Base-by-base conservation (phyloP, 2,113 vertebrate genomes). In the Gadus chalcogrammus region DNA sequence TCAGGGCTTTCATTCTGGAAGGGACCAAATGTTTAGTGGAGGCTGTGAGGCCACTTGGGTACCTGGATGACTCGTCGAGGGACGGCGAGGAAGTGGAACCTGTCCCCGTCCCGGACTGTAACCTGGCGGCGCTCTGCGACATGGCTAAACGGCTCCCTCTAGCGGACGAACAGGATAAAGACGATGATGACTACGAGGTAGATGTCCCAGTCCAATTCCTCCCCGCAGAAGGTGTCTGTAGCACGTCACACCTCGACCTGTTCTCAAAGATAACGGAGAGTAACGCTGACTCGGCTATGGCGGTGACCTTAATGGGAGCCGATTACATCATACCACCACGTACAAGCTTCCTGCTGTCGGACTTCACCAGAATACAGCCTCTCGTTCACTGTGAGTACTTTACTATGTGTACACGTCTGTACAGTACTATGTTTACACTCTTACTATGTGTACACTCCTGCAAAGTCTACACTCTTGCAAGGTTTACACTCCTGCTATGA, bases 341-440 rank as follows among this genome's bases (percentile, higher is more conserved):
- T 65, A 86, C 94, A 67, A 88, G 90, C 67, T 99, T 99, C 83
- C 93, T 99, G 81, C 91, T 99, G 15, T 99, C 97, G 38, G 97
- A 99, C 82, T 85, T 98, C 86, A 94, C 93, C 27, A 86, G 86
- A 79, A 89, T 96, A 65, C 89, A 95, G 27, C 95, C 95, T 0
- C 92, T 99, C 15, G 75, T 96, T 35, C 85, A 88, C 60, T 93
- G 95, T 98, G 89, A 96, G 96, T 95, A 68, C 8, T n/a, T 16
- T 48, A 7, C 42, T 48, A 48, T 35, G 31, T 35, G 31, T 35
- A 35, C 31, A 35, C 31, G 31, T 35, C 31, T 35, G 31, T 35
- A 35, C 31, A 5, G 4, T 35, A 35, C 31, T 35, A 35, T 35
- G 31, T 35, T 4, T 35, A 35, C 4, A 35, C 31, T 35, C 31